phyloP scores from a whole-genome alignment of 2,797 vertebrate species.

The Rallus crepitans region DNA sequence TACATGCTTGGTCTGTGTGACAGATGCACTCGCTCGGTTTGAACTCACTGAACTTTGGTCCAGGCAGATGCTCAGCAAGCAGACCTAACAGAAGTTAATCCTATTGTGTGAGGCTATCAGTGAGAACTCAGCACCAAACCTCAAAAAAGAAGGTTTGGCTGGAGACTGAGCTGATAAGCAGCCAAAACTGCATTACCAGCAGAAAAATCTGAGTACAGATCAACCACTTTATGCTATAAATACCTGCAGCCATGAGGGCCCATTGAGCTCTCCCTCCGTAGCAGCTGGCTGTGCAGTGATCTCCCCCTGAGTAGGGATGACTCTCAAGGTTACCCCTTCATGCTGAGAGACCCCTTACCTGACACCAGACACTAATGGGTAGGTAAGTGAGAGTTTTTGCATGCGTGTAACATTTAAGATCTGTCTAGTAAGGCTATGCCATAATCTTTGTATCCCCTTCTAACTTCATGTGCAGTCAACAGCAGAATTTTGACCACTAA shows the following conservation, averaged over 20 bases:
- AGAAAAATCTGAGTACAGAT: not conserved
- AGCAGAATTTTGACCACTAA: not conserved
- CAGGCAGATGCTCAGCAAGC: not conserved
- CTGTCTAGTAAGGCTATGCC: not conserved
- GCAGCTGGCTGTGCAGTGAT: not conserved
- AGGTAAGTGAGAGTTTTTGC: not conserved
- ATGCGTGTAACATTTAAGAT: not conserved
- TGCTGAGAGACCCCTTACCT: not conserved
- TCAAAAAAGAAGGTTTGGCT: not conserved
- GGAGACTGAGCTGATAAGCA: not conserved
- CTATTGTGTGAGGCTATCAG: accelerated
- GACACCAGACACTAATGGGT: not conserved
- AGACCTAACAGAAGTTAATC: not conserved
- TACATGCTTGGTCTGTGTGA: not conserved
- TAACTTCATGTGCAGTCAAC: not conserved
- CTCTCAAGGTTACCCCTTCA: not conserved
- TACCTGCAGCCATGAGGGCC: not conserved
- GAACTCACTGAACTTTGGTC: not conserved
- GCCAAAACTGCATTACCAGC: not conserved
- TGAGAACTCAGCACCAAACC: not conserved
- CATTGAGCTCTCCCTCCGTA: accelerated
- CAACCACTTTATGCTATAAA: not conserved
- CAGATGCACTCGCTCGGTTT: not conserved
- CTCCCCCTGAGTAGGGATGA: not conserved
- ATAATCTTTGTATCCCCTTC: not conserved